phyloP scores from a whole-genome alignment of 2,797 vertebrate species.

The Sebastes hubbsi region DNA sequence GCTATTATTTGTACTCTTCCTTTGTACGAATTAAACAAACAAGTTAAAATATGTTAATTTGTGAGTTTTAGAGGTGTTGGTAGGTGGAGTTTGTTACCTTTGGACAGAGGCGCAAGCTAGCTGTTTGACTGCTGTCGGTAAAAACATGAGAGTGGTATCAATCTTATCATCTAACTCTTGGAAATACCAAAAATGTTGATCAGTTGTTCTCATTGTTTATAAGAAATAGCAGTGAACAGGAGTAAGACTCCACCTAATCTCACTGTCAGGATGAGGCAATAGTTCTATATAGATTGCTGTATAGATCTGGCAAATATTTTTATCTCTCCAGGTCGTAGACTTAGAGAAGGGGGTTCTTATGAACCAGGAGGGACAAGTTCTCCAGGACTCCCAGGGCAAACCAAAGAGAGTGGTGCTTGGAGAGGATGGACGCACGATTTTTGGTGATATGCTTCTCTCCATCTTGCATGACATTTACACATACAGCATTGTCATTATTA shows the following conservation, averaged over 20 bases:
- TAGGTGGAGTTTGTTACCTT: not conserved
- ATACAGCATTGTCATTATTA: not conserved
- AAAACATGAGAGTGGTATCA: not conserved
- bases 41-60: rapidly evolving
- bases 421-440: slow-evolving; percentile 94
- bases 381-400: slow-evolving; percentile 94
- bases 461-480: slow-evolving; percentile 5
- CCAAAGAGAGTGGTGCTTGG: slow-evolving; percentile 93
- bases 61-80: not conserved
- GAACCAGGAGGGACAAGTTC: slow-evolving; percentile 92
- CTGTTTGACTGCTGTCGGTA: not conserved
- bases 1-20: rapidly evolving
- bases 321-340: slow-evolving; percentile 88
- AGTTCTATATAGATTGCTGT: not conserved
- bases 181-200: not conserved
- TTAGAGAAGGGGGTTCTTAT: slow-evolving; percentile 91
- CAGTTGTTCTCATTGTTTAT: not conserved
- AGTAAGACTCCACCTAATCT: not conserved
- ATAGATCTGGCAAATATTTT: not conserved
- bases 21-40: not conserved
- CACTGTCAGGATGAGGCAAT: not conserved
- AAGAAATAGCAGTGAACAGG: not conserved
- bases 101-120: not conserved
- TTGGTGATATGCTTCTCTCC: slow-evolving; percentile 83
- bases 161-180: not conserved